Percentiles rank a stretch among this genome's conserved stretches.
Conservation (phyloP, 2,797 vertebrate species). For the Delichon dasypus region DNA sequence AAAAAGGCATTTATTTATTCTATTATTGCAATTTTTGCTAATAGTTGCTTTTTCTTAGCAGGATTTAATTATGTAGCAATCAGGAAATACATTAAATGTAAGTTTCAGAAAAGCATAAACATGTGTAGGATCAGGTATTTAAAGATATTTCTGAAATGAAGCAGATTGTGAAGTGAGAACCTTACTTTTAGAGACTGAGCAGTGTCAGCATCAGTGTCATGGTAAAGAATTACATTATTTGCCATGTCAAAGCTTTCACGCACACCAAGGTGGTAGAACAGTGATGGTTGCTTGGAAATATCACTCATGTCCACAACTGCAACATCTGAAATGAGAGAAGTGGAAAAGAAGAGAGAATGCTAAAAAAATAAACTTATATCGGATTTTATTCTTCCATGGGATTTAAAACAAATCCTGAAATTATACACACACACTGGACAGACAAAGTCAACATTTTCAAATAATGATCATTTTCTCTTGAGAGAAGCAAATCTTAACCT, state of each 20-base stretch:
- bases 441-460: background rate
- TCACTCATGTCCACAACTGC: slow-evolving; percentile 97
- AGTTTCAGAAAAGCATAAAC: background rate
- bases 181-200: slow-evolving; percentile 92
- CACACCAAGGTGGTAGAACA: slow-evolving; percentile 95
- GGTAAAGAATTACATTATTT: slow-evolving; percentile 95
- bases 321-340: slow-evolving; percentile 82
- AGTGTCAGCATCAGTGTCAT: slow-evolving; percentile 88
- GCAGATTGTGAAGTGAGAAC: background rate
- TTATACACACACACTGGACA: background rate
- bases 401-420: slow-evolving; percentile 15
- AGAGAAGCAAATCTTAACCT: background rate
- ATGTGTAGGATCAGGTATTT: background rate
- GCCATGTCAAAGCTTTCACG: slow-evolving; percentile 96
- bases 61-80: background rate
- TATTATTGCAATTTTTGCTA: background rate
- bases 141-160: background rate
- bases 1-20: background rate
- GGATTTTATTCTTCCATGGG: background rate
- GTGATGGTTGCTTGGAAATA: slow-evolving; percentile 87
- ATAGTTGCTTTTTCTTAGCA: background rate
- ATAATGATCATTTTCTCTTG: background rate
- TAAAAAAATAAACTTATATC: background rate
- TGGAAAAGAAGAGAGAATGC: background rate
- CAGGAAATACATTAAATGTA: background rate